These are phyloP conservation scores for Trichechus manatus DNA, from an alignment of 2,113 vertebrate genomes.

Conservation along the genomic window DNA sequence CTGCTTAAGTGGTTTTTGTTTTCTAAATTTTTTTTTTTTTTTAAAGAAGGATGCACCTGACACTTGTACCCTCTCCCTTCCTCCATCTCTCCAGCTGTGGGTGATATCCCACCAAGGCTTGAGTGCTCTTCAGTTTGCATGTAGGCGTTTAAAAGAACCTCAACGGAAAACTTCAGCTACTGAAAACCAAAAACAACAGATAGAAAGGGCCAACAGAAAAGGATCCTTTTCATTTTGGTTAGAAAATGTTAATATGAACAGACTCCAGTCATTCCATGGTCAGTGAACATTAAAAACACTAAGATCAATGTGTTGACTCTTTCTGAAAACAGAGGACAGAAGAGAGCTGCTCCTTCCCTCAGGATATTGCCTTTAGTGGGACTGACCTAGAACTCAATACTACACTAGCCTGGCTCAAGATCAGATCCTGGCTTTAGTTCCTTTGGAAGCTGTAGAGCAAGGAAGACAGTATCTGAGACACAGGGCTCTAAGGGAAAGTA, in stretches of 20 bases:
- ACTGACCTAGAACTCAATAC: slow-evolving; percentile 14
- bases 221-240: slow-evolving; percentile 65
- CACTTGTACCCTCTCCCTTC: slow-evolving; percentile 47
- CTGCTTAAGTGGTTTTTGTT: background rate
- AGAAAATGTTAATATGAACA: slow-evolving; percentile 61
- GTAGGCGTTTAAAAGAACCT: slow-evolving; percentile 81
- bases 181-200: slow-evolving; percentile 69
- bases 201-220: slow-evolving; percentile 70
- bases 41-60: slow-evolving; percentile 82
- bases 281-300: background rate
- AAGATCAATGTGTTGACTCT: background rate
- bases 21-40: background rate
- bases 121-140: slow-evolving; percentile 74
- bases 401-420: background rate
- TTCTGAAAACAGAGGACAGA: slow-evolving; percentile 18
- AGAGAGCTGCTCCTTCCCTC: background rate
- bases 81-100: slow-evolving; percentile 71
- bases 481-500: background rate
- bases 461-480: slow-evolving; percentile 11
- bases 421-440: background rate
- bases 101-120: slow-evolving; percentile 78
- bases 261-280: background rate
- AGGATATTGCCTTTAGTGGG: slow-evolving; percentile 13
- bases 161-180: slow-evolving; percentile 79
- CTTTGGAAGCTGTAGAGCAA: background rate